Base-by-base conservation (phyloP, 2,113 vertebrate species). In the Anarhynchus alexandrinus region DNA sequence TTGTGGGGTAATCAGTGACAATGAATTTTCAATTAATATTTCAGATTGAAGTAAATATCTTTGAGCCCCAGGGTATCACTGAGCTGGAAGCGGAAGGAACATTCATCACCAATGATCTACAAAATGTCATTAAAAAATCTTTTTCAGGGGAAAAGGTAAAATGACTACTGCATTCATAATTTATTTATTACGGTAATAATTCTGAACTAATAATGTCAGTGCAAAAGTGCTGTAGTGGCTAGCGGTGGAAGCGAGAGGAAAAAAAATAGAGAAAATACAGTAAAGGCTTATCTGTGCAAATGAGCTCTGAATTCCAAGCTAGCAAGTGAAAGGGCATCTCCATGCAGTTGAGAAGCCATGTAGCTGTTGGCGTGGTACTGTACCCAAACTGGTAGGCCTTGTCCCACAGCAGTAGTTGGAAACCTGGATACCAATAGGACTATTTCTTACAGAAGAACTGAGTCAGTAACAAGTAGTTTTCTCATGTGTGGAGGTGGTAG, bases 21-120 rank as follows among this genome's bases (percentile, higher is more conserved):
- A 32, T 54, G 40, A 51, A 38, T 94, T 93, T 96, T 74, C 73
- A 95, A 97, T 96, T 90, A 66, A 93, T 94, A 83, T 76, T 97
- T 79, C 70, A 99, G 99, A 98, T 99, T 47, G 98, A 99, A 42
- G 98, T 99, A 59, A 86, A 98, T 86, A 98, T 99, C 88, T 97
- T 98, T 52, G 99, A 99, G 97, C 97, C 98, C 25, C 98, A 99
- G 25, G 98, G 98, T 38, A 98, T 99, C 95, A 97, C 94, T 73
- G 98, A 98, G 59, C 86, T 99, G 73, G 97, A 99, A 27, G 98
- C 98, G 4, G 97, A 98, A 96, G 98, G 98, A 96, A 97, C 98
- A 66, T 98, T 99, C 74, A 98, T 98, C 95, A 98, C 98, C 73
- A 97, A 98, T 54, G 97, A 98, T 26, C 82, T 99, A 73, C 96